Percentiles rank a stretch among this genome's conserved stretches.
Conservation (phyloP, 2,797 vertebrate genomes). For the Rhinophrynus dorsalis region DNA sequence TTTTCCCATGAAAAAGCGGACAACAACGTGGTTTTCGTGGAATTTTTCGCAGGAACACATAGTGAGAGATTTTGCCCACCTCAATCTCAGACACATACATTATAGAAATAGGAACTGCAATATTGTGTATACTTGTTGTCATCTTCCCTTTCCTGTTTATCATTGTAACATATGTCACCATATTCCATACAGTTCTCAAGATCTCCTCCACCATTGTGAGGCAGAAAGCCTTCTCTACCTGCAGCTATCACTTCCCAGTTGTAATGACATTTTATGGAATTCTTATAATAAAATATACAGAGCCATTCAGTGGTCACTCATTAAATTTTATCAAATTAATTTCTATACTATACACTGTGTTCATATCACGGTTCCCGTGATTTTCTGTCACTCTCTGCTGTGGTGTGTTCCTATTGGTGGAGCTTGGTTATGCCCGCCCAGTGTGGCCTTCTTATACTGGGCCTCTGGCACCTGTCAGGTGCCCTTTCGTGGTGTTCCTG, state of each 20-base stretch:
- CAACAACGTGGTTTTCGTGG: no score
- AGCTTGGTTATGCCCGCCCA: no score
- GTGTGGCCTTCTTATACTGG: no score
- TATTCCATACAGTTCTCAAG: not conserved
- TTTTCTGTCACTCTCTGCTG: no score
- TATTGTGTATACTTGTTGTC: not conserved
- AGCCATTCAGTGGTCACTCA: not conserved
- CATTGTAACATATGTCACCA: not conserved
- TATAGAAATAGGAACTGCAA: not conserved
- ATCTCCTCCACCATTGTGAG: not conserved
- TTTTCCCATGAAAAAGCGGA: no score
- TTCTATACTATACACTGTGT: not conserved
- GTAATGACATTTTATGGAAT: not conserved
- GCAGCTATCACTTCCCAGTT: not conserved
- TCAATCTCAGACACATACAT: not conserved
- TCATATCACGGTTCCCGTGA: no score
- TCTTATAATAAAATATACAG: not conserved
- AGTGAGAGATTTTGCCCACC: no score
- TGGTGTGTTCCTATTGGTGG: no score
- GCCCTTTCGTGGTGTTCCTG: no score
- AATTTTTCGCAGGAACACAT: no score
- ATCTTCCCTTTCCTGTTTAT: not conserved
- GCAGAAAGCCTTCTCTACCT: not conserved
- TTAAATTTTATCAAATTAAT: not conserved
- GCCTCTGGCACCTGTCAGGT: no score